A percentile compares a stretch with the other conserved stretches of the same genome.
phyloP scores from a whole-genome alignment of 2,888 invertebrate genomes.

The Eupithecia vulgata region DNA sequence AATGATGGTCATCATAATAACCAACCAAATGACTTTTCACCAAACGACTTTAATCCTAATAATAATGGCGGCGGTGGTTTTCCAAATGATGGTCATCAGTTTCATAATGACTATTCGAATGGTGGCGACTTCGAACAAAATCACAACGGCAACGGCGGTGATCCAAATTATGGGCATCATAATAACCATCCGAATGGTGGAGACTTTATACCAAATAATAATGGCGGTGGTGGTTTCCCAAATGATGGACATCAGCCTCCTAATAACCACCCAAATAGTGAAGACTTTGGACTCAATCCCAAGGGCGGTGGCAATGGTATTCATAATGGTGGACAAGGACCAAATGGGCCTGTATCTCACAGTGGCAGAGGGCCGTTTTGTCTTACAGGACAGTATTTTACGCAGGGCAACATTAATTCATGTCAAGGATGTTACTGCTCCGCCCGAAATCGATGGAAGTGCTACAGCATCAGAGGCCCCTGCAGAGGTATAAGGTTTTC shows the following conservation, averaged over 20 bases:
- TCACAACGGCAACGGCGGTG: not conserved
- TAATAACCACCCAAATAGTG: not conserved
- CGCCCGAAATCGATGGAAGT: slow-evolving; percentile 20
- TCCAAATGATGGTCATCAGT: not conserved
- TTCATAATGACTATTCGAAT: not conserved
- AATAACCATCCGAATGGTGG: not conserved
- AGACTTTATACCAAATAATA: not conserved
- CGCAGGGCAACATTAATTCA: not conserved
- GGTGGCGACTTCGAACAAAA: not conserved
- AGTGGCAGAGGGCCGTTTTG: slow-evolving; percentile 19
- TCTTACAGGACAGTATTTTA: slow-evolving; percentile 12
- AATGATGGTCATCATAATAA: not conserved
- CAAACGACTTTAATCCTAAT: not conserved
- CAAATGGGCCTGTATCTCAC: not conserved
- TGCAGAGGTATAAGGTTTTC: slow-evolving; percentile 18
- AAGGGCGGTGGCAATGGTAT: not conserved
- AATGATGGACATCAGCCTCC: not conserved
- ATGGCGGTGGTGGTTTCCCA: not conserved
- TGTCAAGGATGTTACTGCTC: slow-evolving; percentile 27
- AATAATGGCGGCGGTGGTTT: not conserved
- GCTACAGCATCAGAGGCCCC: slow-evolving; percentile 18
- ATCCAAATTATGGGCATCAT: not conserved
- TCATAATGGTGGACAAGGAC: not conserved
- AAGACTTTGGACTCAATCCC: not conserved
- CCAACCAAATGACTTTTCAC: not conserved